These are phyloP conservation scores for Dendrocincla tyrannina DNA, from an alignment of 2,797 vertebrate genomes.

Conservation along the genomic window DNA sequence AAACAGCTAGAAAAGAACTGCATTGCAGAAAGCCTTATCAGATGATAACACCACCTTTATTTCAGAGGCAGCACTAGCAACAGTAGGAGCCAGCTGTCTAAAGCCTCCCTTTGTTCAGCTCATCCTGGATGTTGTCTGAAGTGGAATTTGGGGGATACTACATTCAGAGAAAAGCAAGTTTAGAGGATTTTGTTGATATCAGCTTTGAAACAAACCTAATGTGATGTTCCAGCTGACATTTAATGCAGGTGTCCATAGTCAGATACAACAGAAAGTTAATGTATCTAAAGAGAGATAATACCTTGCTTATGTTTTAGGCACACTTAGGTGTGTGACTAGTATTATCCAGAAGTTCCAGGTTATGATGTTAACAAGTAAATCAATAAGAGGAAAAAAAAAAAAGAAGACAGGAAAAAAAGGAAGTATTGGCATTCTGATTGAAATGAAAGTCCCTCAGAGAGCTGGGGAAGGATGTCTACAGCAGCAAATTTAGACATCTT, in stretches of 20 bases:
- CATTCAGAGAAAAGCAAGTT: constrained; percentile 8
- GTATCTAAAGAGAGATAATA: background rate
- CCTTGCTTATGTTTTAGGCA: background rate
- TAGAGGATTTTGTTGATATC: background rate
- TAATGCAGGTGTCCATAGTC: background rate
- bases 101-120: constrained; percentile 18
- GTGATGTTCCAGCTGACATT: background rate
- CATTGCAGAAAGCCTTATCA: background rate
- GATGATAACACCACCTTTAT: background rate
- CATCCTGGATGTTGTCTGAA: constrained; percentile 34
- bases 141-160: constrained; percentile 23
- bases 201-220: background rate
- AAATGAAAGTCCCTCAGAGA: background rate
- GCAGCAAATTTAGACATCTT: background rate
- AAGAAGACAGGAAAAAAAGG: background rate
- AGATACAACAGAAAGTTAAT: background rate
- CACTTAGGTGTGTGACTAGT: background rate
- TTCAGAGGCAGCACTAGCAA: background rate
- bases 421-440: background rate
- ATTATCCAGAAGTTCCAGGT: background rate
- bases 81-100: background rate
- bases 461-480: background rate
- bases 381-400: background rate
- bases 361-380: background rate
- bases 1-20: background rate